Percentiles rank a stretch among this genome's conserved stretches.
phyloP scores from a whole-genome alignment of 1,140 invertebrate genomes.

The Dendrolimus kikuchii region DNA sequence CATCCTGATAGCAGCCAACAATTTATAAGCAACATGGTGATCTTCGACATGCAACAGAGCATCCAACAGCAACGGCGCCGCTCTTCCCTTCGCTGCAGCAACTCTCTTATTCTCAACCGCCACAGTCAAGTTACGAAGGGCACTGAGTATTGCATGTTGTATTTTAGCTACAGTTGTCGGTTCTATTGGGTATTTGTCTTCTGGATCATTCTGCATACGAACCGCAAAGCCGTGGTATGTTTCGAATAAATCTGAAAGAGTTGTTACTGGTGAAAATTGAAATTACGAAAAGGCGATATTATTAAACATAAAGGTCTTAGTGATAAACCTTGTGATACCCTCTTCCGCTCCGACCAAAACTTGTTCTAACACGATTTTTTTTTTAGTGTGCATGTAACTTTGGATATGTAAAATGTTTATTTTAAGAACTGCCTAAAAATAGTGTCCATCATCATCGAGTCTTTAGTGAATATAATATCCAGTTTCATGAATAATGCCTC shows the following conservation, averaged over 20 bases:
- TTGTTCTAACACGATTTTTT: too few species aligned
- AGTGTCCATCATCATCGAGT: too few species aligned
- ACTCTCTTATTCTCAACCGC: conserved; percentile 82
- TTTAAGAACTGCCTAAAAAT: too few species aligned
- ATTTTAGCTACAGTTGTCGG: conserved; percentile 63
- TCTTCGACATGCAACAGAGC: conserved; percentile 82
- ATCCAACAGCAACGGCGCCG: conserved; percentile 74
- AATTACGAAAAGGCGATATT: too few species aligned
- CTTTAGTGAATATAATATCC: too few species aligned
- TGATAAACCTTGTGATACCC: too few species aligned
- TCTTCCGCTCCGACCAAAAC: too few species aligned
- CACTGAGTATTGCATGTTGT: conserved; percentile 87
- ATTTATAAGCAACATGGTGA: conserved; percentile 89
- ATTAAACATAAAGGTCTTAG: too few species aligned
- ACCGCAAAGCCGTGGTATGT: conserved; percentile 28
- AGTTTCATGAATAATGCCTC: too few species aligned
- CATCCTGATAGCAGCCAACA: conserved; percentile 89
- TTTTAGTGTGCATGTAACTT: too few species aligned
- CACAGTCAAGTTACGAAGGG: conserved; percentile 88
- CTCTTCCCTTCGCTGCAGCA: conserved; percentile 78
- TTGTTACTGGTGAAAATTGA: neutral
- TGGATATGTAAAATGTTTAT: too few species aligned
- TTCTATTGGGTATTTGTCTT: conserved; percentile 23
- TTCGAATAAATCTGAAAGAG: conserved; percentile 48
- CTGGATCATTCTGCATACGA: conserved; percentile 17